Evolutionary conservation across 2,888 invertebrate species (phyloP).

Genomic region (Subacronicta megacephala): DNA sequence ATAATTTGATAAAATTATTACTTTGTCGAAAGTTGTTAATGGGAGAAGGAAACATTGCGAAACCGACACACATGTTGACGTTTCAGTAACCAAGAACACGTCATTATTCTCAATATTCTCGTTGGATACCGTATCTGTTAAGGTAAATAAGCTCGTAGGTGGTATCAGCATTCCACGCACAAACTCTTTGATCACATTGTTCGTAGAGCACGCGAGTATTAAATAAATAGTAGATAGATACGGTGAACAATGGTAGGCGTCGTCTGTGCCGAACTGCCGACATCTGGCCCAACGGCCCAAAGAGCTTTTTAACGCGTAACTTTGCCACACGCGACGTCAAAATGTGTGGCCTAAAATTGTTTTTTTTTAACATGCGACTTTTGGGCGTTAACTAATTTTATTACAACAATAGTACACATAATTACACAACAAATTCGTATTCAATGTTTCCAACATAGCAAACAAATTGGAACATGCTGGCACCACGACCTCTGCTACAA

Average conservation of each 20-base stretch:
- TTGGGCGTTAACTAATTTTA: conserved; percentile 35
- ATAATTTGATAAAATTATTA: conserved; percentile 66
- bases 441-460: conserved; percentile 2
- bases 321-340: conserved; percentile 64
- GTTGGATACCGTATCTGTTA: conserved; percentile 14
- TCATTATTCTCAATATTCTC: too few species aligned
- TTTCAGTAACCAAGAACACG: conserved; percentile 10
- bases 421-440: conserved; percentile 5
- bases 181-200: conserved; percentile 57
- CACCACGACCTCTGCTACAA: conserved; percentile 20
- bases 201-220: conserved; percentile 57
- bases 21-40: conserved; percentile 66
- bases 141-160: conserved; percentile 49
- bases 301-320: conserved; percentile 64
- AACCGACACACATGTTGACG: conserved; percentile 26
- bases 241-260: conserved; percentile 61
- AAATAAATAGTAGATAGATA: conserved; percentile 55
- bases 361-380: conserved; percentile 45
- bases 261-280: conserved; percentile 52
- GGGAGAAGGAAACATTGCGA: conserved; percentile 59
- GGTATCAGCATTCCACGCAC: conserved; percentile 62
- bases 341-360: conserved; percentile 61
- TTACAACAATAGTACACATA: background rate
- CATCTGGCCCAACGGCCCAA: conserved; percentile 64
- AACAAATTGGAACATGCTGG: conserved; percentile 17